Evolutionary conservation across 2,888 invertebrate genomes (phyloP).

Genomic region (Muschampia plurimacula): DNA sequence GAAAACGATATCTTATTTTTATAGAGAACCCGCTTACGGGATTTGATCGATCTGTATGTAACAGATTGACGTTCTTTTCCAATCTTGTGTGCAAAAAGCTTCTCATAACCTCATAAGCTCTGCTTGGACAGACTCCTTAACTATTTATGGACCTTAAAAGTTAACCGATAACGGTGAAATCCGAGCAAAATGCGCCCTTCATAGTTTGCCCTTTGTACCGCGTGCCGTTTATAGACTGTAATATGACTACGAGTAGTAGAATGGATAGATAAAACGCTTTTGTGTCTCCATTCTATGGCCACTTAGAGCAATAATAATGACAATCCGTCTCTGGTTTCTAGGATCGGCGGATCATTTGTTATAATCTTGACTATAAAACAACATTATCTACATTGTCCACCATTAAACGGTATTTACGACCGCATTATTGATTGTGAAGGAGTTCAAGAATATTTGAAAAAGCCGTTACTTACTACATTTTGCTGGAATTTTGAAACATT

Average conservation of each 20-base stretch:
- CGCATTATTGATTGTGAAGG: neutral
- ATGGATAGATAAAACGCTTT: constrained; percentile 39
- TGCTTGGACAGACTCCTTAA: constrained; percentile 55
- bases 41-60: neutral
- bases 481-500: too few species aligned
- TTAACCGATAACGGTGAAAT: constrained; percentile 60
- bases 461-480: too few species aligned
- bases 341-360: constrained; percentile 18
- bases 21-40: constrained; percentile 7
- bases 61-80: constrained; percentile 8
- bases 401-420: neutral
- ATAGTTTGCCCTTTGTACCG: constrained; percentile 57
- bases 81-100: constrained; percentile 4
- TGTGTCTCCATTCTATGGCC: constrained; percentile 23
- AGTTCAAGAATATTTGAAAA: neutral
- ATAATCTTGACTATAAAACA: constrained; percentile 26
- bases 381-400: neutral
- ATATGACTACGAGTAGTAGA: constrained; percentile 55
- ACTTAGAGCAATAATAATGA: constrained; percentile 26
- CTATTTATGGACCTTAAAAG: constrained; percentile 70
- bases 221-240: constrained; percentile 52
- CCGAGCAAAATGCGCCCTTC: constrained; percentile 58
- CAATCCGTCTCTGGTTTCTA: constrained; percentile 12
- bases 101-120: neutral
- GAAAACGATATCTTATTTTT: neutral